A percentile compares a stretch with the other conserved stretches of the same genome.
Evolutionary conservation across 2,797 vertebrate species (phyloP).

Genomic region (Brachyalestes nurse): DNA sequence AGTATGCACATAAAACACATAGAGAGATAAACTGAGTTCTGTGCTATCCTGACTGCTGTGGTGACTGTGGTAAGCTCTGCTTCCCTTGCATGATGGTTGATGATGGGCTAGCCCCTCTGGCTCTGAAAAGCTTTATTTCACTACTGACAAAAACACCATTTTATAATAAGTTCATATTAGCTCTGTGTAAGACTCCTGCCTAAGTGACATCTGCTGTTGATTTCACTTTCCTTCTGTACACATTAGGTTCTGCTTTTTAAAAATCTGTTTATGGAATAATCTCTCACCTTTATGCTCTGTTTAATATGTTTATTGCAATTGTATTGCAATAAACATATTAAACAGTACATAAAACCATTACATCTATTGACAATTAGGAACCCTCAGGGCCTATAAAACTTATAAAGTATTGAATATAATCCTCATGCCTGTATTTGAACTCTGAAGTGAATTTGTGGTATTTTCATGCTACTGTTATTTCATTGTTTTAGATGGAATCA

Average conservation of each 20-base stretch:
- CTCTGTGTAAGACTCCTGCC: not conserved
- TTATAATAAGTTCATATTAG: not conserved
- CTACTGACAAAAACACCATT: not conserved
- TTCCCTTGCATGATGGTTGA: conserved; percentile 15
- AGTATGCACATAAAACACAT: conserved; percentile 58
- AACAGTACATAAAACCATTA: no score
- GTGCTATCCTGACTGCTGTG: conserved; percentile 30
- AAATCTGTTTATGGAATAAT: not conserved
- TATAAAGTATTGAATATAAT: no score
- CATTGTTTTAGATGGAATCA: no score
- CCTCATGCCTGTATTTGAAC: no score
- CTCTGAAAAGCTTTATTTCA: not conserved
- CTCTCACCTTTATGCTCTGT: not conserved
- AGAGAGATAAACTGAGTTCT: conserved; percentile 65
- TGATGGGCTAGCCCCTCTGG: not conserved
- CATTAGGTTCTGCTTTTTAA: no score
- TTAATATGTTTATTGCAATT: no score
- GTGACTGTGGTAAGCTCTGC: not conserved
- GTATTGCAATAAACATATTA: no score
- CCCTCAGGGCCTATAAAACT: no score
- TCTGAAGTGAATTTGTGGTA: no score
- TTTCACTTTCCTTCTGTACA: not conserved
- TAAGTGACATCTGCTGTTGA: not conserved
- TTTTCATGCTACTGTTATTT: no score
- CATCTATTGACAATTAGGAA: no score